These are phyloP conservation scores for Eclectus roratus DNA, from an alignment of 2,113 vertebrate species.

Conservation along the genomic window DNA sequence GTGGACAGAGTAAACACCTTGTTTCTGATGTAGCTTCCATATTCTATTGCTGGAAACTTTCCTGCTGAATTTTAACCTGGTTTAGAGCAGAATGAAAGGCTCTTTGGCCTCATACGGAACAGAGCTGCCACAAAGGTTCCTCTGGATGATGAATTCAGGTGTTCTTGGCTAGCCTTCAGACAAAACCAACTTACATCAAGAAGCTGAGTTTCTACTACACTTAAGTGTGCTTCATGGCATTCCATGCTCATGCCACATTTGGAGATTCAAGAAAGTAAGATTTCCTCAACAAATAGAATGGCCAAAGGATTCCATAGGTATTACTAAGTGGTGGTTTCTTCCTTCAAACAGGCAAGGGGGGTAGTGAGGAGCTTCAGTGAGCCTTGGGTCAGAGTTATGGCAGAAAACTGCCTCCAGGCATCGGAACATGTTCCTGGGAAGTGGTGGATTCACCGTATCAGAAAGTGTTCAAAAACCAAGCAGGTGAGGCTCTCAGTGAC, in stretches of 20 bases:
- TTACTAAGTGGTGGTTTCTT: neutral
- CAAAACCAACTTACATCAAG: neutral
- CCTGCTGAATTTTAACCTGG: neutral
- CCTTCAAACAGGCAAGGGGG: neutral
- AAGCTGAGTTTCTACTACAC: neutral
- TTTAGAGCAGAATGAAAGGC: neutral
- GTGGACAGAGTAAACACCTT: neutral
- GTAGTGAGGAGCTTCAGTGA: neutral
- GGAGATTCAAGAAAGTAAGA: neutral
- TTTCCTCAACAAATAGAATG: neutral
- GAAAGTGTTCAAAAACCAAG: neutral
- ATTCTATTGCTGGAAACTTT: neutral
- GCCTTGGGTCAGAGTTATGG: neutral
- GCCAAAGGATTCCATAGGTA: neutral
- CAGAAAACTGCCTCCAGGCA: neutral
- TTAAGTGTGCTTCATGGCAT: neutral
- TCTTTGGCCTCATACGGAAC: neutral
- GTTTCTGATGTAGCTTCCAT: neutral
- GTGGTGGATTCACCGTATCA: neutral
- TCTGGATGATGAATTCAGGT: neutral
- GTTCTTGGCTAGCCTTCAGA: neutral
- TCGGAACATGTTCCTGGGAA: neutral
- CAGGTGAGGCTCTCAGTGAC: neutral
- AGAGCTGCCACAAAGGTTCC: neutral
- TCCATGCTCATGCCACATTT: neutral